These are phyloP conservation scores for Colaptes auratus DNA, from an alignment of 2,113 vertebrate genomes.

Conservation along the genomic window DNA sequence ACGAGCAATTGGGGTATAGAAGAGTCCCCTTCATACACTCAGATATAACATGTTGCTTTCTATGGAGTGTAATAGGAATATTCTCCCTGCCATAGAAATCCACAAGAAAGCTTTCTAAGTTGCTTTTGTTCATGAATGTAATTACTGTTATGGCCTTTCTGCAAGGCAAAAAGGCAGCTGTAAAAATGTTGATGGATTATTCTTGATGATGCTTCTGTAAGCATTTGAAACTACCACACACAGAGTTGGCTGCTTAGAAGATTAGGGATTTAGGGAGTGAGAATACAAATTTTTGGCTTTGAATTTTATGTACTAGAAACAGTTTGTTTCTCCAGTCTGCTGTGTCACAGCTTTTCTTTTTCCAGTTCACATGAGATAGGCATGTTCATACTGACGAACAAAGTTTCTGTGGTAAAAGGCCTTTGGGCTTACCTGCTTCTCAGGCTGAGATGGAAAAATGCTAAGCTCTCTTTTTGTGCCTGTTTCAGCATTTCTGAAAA, in stretches of 20 bases:
- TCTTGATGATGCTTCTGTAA: constrained; percentile 2
- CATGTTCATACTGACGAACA: constrained; percentile 15
- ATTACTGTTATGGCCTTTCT: not conserved
- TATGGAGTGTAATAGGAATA: not conserved
- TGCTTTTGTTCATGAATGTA: not conserved
- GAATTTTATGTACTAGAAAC: constrained; percentile 44
- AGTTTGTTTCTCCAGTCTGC: constrained; percentile 31
- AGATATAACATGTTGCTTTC: not conserved
- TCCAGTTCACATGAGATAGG: constrained; percentile 51
- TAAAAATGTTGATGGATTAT: constrained; percentile 35
- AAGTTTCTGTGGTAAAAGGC: constrained; percentile 36
- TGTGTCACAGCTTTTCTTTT: constrained; percentile 63
- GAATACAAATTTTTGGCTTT: constrained; percentile 41
- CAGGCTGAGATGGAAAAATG: constrained; percentile 19
- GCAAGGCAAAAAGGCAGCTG: not conserved
- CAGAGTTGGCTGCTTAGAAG: constrained; percentile 5
- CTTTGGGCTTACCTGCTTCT: constrained; percentile 17
- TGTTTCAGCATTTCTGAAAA: not conserved
- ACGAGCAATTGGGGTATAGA: not conserved
- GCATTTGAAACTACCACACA: constrained; percentile 17
- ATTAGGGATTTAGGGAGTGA: not conserved
- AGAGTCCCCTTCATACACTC: not conserved
- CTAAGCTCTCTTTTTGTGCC: not conserved
- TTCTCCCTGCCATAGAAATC: not conserved
- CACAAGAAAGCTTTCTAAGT: not conserved